phyloP scores from a whole-genome alignment of 2,888 invertebrate species.

The Erebia aethiops region DNA sequence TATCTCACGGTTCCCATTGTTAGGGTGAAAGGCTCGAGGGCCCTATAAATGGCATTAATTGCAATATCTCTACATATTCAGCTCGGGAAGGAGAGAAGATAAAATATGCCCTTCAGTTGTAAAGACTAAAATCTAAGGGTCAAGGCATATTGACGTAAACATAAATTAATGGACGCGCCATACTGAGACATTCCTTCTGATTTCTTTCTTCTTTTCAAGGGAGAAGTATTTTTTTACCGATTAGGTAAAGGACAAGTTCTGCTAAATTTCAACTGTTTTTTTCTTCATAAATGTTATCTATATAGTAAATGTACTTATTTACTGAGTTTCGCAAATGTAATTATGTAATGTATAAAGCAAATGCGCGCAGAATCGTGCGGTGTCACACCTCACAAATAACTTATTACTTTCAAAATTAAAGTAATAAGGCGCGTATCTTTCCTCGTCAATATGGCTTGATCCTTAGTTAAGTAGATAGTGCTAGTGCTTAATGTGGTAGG shows the following conservation, averaged over 20 bases:
- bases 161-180: not conserved
- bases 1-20: conserved; percentile 34
- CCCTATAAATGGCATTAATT: conserved; percentile 15
- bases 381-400: too few species aligned
- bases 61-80: conserved; percentile 11
- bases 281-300: too few species aligned
- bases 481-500: not conserved
- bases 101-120: conserved; percentile 9
- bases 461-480: not conserved
- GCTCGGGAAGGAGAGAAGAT: conserved; percentile 10
- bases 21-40: conserved; percentile 24
- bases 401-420: not conserved
- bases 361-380: too few species aligned
- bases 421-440: not conserved
- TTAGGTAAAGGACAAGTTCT: too few species aligned
- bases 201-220: too few species aligned
- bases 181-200: not conserved
- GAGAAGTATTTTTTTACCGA: too few species aligned
- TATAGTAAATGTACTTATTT: too few species aligned
- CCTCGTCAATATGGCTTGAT: not conserved
- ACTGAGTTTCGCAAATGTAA: too few species aligned
- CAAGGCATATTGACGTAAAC: not conserved
- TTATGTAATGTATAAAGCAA: too few species aligned
- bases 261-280: too few species aligned
- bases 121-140: not conserved